These are phyloP conservation scores for Schlechtendalia chinensis DNA, from an alignment of 1,140 invertebrate species.

Conservation along the genomic window DNA sequence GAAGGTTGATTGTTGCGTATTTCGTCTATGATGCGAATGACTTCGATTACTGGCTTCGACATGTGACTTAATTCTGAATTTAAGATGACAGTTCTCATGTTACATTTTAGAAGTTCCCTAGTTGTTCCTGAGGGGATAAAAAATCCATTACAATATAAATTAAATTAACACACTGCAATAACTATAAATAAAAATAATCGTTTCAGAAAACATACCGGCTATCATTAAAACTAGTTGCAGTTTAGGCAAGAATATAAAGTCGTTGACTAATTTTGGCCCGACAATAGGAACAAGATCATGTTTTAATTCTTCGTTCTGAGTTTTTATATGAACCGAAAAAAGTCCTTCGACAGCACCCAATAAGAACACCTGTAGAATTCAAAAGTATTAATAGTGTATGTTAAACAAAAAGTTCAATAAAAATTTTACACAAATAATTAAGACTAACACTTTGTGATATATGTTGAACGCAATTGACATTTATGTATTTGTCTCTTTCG, in stretches of 20 bases:
- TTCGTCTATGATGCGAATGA: conserved; percentile 32
- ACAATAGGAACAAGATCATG: conserved; percentile 31
- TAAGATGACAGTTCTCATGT: conserved; percentile 31
- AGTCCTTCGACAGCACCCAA: conserved; percentile 47
- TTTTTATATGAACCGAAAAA: conserved; percentile 46
- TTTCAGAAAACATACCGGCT: conserved; percentile 2
- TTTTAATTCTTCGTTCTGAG: conserved; percentile 2
- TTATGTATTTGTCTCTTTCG: neutral
- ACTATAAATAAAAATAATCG: neutral
- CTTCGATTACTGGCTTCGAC: conserved; percentile 36
- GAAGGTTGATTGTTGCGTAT: conserved; percentile 24
- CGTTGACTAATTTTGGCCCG: conserved; percentile 36
- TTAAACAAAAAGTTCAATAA: neutral
- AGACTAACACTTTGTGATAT: conserved; percentile 42
- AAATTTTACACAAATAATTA: neutral
- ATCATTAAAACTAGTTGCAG: conserved; percentile 46
- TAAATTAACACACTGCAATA: neutral
- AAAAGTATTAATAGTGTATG: neutral
- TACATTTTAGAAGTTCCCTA: conserved; percentile 39
- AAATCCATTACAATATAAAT: neutral
- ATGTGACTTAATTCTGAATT: conserved; percentile 35
- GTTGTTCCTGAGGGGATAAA: conserved; percentile 1
- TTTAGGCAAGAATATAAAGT: conserved; percentile 44
- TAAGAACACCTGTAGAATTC: conserved; percentile 20
- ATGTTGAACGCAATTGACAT: conserved; percentile 35